Base-by-base conservation (phyloP, 2,113 vertebrate species). In the Petromus typicus region DNA sequence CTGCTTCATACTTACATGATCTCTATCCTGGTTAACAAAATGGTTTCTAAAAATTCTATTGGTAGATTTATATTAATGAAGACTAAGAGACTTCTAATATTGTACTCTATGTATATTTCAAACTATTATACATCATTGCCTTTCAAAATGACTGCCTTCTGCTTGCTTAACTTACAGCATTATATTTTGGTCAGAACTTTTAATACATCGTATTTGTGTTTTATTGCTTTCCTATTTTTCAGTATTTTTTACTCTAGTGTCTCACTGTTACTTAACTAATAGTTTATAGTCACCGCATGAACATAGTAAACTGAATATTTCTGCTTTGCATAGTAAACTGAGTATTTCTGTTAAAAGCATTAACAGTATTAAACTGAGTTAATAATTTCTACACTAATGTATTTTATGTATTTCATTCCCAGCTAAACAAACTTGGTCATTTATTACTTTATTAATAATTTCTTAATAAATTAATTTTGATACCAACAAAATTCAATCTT, bases 61-160 rank as follows among this genome's bases (percentile, higher is more conserved):
- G 40, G 23, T 56, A 84, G 8, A 91, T 91, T 90, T 90, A 54
- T 57, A 78, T 85, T 86, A 92, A 91, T 92, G n/a, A 92, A 40
- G 3, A 83, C 34, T 95, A 61, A 80, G 40, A 89, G 12, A 82
- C 63, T 95, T 61, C 69, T 96, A 88, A 93, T 86, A 78, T 66
- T 82, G 92, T 43, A 82, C 9, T 88, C 7, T 56, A 89, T 83
- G 25, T 13, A 73, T 83, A 91, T 91, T 94, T 86, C 30, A 87
- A 64, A 82, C 23, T 69, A 56, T 69, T 27, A n/a, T 73, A 87
- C 54, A 34, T 67, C 12, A 85, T 86, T 92, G 76, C 20, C 27
- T 57, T 59, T 69, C 56, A 67, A 88, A 88, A 43, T 73, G 64
- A 32, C 7, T 91, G 34, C 12, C 51, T 82, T 88, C 54, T 85